Evolutionary conservation across 2,888 invertebrate genomes (phyloP).

Genomic region (Calameuta idolon): DNA sequence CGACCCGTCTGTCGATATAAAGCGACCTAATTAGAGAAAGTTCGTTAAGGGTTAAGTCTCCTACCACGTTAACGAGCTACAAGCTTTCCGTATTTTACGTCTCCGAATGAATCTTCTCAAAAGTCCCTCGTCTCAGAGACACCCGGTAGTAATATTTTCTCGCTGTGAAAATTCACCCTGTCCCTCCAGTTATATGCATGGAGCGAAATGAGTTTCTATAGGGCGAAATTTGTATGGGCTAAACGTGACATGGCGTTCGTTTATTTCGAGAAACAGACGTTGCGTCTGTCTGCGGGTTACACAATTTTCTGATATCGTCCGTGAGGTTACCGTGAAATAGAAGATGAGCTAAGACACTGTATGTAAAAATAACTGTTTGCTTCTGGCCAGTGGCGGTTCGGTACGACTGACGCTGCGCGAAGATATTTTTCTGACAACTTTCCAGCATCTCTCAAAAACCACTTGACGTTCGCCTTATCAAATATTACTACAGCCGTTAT

Average conservation of each 20-base stretch:
- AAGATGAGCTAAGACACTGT: constrained; percentile 14
- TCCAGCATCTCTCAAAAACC: not conserved
- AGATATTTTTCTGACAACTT: not conserved
- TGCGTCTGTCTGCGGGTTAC: not conserved
- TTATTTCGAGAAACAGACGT: not conserved
- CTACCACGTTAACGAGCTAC: not conserved
- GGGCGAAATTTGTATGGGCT: not conserved
- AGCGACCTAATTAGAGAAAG: not conserved
- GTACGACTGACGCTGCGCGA: not conserved
- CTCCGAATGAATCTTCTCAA: not conserved
- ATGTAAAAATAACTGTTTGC: constrained; percentile 12
- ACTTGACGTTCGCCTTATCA: not conserved
- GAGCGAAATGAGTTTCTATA: not conserved
- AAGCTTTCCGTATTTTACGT: not conserved
- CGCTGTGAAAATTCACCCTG: not conserved
- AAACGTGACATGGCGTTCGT: not conserved
- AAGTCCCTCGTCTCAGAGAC: not conserved
- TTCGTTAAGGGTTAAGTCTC: not conserved
- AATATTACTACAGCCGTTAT: not conserved
- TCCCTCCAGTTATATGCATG: not conserved
- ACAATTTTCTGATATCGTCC: constrained; percentile 7
- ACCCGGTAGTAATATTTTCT: not conserved
- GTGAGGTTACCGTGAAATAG: constrained; percentile 15
- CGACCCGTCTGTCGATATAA: not conserved
- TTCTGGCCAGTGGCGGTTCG: not conserved